Evolutionary conservation across 2,113 vertebrate species (phyloP), one percentile per base, ranked within the genome.

Genomic region (Mugil cephalus): DNA sequence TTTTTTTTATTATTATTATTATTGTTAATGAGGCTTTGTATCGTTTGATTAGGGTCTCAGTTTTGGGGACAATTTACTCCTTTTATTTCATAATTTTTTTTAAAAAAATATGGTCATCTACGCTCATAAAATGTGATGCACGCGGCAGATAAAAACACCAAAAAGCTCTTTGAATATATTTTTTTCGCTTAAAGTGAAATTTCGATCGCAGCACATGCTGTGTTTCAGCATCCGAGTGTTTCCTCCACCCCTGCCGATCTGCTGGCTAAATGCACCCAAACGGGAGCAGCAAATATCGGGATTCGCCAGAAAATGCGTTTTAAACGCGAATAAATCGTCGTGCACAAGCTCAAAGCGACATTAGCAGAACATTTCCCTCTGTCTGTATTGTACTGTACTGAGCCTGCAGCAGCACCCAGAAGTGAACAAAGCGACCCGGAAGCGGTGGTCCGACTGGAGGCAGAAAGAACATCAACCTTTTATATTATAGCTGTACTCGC

Each of bases 371-470:
- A 63, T 66, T 55, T 48, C 46, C 47, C 39, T 15, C n/a, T 17
- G 59, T 58, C n/a, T 48, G 69, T 21, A 14, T 48, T 42, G 68
- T 51, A 34, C 48, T 34, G 24, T 7, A 45, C 13, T 14, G 56
- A 87, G 91, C 71, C 86, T 74, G 91, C 88, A 90, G 87, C 89
- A 77, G 88, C 88, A 94, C 94, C 95, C 95, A 96, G 95, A 96
- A 96, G 95, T 95, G 94, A 96, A 96, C 94, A 92, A 93, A 93
- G 92, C 94, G 95, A 96, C 95, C 96, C 95, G 96, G 95, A 97
- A 95, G 95, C 94, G 94, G 88, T 96, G 95, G 87, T 93, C 82
- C 86, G 90, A 92, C 90, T 92, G 91, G 91, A 92, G 88, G 86
- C 89, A 93, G 91, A 89, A 79, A 93, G 93, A 92, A 91, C 91